Base-by-base conservation (phyloP, 2,888 invertebrate species). In the Stictocephala bisonia region DNA sequence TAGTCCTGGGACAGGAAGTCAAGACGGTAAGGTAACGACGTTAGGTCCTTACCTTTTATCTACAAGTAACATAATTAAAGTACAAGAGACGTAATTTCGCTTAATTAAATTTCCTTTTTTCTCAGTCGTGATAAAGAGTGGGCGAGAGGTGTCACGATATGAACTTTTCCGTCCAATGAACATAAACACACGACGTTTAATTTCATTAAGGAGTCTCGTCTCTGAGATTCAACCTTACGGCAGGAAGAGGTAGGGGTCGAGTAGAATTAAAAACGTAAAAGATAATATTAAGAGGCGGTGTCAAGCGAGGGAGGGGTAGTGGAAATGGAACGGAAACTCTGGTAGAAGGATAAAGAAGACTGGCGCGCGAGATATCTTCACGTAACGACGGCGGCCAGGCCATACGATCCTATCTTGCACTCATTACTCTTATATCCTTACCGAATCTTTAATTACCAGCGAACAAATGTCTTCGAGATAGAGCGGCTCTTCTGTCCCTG, bases 31-130 rank as follows among this genome's bases (percentile, higher is more conserved):
- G n/a, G 22, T 56, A 60, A 35, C 35, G 22, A 35, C 60, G 60
- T 60, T 35, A 60, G 20, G 1, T 20, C 3, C 27, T 48, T 51
- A 15, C 48, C 73, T 68, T 73, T 69, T 73, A 73, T 73, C 73
- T 69, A 58, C 85, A 85, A 85, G 85, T 85, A 85, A 85, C 85
- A 86, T 86, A 86, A 86, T 86, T 86, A 86, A 86, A 85, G 84
- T 84, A 86, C 86, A 86, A 85, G 85, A 85, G 84, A 83, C 84
- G 85, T 86, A 86, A 85, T 85, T 85, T 85, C 84, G 85, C 85
- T 85, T 85, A 85, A 86, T 86, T 86, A 86, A 86, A 85, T 86
- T 86, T 85, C 84, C 85, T 85, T 85, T 85, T 84, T 84, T 83
- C 77, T 79, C 74, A 40, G 53, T 29, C 51, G 29, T 29, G 29